Conservation (phyloP, 2,797 vertebrate genomes). For the Alfaro cultratus region DNA sequence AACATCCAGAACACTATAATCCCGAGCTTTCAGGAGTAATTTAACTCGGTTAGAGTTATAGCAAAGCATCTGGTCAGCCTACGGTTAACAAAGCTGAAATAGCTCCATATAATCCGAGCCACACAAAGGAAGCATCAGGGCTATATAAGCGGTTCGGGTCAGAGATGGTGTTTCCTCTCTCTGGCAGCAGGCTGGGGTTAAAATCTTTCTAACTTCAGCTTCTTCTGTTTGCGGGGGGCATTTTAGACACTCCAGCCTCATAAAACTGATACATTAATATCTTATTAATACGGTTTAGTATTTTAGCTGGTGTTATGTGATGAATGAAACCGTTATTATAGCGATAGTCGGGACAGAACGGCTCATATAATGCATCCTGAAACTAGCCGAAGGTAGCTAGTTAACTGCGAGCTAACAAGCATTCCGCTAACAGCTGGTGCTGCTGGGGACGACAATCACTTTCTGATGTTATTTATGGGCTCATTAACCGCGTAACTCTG, state of each 20-base stretch:
- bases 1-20: conserved; percentile 18
- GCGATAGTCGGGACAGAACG: conserved; percentile 14
- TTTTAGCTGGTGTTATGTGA: neutral
- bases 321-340: conserved; percentile 41
- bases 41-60: conserved; percentile 34
- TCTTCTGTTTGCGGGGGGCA: neutral
- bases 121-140: conserved; percentile 57
- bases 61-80: conserved; percentile 53
- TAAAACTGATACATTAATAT: neutral
- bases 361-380: conserved; percentile 16
- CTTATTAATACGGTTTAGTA: neutral
- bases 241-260: neutral
- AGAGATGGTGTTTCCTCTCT: neutral
- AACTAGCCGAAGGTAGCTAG: conserved; percentile 44
- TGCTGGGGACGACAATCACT: neutral
- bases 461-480: neutral
- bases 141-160: conserved; percentile 3
- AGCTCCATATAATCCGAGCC: conserved; percentile 34
- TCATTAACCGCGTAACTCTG: neutral
- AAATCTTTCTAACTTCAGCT: neutral
- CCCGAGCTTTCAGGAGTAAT: conserved; percentile 24
- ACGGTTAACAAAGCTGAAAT: conserved; percentile 51
- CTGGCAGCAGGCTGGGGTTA: neutral
- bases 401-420: conserved; percentile 46
- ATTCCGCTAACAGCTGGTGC: neutral